phyloP scores from a whole-genome alignment of 37 sponge, comb jelly and placozoan genomes.

The Spongia lamella region DNA sequence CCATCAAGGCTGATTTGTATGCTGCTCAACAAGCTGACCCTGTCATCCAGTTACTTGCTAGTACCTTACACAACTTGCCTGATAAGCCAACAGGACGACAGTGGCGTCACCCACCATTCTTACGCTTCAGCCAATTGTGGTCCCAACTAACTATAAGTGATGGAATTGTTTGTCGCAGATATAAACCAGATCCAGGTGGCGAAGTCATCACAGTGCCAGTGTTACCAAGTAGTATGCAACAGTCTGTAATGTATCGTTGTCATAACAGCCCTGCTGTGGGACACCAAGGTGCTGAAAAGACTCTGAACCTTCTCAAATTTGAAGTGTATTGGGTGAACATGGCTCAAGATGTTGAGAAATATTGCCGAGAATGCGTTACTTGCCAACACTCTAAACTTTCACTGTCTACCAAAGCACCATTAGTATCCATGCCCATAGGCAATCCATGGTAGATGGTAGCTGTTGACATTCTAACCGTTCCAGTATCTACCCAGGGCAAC shows the following conservation, averaged over 20 bases:
- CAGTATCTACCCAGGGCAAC: background rate
- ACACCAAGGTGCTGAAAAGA: constrained; percentile 32
- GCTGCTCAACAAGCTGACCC: too few species aligned
- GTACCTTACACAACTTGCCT: too few species aligned
- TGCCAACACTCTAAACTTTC: constrained; percentile 10
- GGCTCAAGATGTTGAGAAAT: constrained; percentile 4
- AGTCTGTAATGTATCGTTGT: background rate
- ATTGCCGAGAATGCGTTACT: constrained; percentile 12
- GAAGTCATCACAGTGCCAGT: background rate
- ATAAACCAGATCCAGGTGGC: background rate
- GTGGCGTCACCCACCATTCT: constrained; percentile 6
- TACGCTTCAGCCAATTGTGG: constrained; percentile 23
- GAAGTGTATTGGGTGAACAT: constrained; percentile 22
- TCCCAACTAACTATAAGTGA: constrained; percentile 11
- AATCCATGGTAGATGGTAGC: constrained; percentile 13
- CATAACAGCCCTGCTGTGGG: constrained; percentile 6
- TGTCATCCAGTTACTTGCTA: too few species aligned
- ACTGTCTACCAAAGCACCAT: constrained; percentile 9
- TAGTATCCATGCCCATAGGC: background rate
- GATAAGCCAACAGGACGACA: background rate
- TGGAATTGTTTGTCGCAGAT: constrained; percentile 10
- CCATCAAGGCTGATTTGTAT: too few species aligned
- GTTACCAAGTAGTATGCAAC: background rate
- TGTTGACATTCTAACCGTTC: background rate
- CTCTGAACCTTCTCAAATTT: background rate